Conservation (phyloP, 2,797 vertebrate species). For the Falco novaeseelandiae region DNA sequence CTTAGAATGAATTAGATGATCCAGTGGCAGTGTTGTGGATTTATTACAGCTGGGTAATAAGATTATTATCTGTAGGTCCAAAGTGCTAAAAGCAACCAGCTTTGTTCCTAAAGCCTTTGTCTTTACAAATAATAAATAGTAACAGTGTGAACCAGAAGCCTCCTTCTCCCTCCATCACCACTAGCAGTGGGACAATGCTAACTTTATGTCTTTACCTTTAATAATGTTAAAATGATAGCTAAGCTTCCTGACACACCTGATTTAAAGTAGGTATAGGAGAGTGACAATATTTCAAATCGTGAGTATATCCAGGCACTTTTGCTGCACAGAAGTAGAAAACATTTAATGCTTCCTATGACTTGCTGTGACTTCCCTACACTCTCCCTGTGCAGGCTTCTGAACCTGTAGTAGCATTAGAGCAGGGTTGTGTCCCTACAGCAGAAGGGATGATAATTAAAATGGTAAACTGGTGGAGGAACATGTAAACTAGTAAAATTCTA, state of each 20-base stretch:
- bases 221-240: background rate
- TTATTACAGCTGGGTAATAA: background rate
- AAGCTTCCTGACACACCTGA: background rate
- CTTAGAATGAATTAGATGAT: background rate
- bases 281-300: background rate
- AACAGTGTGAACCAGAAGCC: background rate
- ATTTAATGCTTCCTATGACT: background rate
- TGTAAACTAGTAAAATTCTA: background rate
- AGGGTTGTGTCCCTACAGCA: background rate
- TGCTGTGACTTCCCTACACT: background rate
- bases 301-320: background rate
- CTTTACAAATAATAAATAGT: background rate
- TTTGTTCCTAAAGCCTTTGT: background rate
- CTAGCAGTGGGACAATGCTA: background rate
- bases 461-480: background rate
- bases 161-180: background rate
- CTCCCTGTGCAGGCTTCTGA: background rate
- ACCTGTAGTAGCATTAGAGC: background rate
- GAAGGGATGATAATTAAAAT: background rate
- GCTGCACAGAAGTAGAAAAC: background rate
- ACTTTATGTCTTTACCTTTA: background rate
- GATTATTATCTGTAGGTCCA: background rate
- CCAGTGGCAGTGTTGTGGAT: background rate
- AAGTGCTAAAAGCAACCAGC: background rate
- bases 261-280: background rate